These are phyloP conservation scores for Caenorhabditis macrosperma DNA, from an alignment of 2,888 invertebrate genomes.

Conservation along the genomic window DNA sequence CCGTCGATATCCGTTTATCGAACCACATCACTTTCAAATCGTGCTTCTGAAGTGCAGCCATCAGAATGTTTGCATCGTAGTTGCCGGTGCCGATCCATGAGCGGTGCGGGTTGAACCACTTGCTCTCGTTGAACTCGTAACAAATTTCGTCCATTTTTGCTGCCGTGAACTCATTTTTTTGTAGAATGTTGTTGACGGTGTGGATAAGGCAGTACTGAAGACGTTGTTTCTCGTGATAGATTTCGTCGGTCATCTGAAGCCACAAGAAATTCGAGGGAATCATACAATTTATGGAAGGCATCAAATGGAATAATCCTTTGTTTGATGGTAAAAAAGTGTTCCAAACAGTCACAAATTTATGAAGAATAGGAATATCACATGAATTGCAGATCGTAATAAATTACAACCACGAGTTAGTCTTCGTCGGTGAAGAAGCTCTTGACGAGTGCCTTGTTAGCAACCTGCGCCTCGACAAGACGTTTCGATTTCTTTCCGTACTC, in stretches of 20 bases:
- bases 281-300: constrained; percentile 23
- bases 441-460: constrained; percentile 58
- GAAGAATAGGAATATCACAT: constrained; percentile 3
- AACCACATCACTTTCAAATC: constrained; percentile 65
- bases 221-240: constrained; percentile 77
- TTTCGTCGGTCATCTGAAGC: constrained; percentile 10
- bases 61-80: constrained; percentile 98
- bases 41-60: constrained; percentile 87
- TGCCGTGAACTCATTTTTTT: constrained; percentile 56
- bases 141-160: constrained; percentile 74
- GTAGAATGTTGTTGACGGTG: constrained; percentile 76
- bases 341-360: not conserved
- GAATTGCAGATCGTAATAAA: no score
- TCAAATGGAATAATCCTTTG: not conserved
- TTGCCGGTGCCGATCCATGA: constrained; percentile 90
- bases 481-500: constrained; percentile 60
- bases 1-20: constrained; percentile 47
- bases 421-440: constrained; percentile 62
- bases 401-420: no score
- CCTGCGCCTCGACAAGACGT: constrained; percentile 62
- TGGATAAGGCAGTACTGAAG: constrained; percentile 77
- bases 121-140: constrained; percentile 67
- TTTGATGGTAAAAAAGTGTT: not conserved
- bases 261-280: constrained; percentile 33
- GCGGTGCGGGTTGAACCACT: constrained; percentile 78